Base-by-base conservation (phyloP, 2,888 invertebrate species). In the Agriopis marginaria region DNA sequence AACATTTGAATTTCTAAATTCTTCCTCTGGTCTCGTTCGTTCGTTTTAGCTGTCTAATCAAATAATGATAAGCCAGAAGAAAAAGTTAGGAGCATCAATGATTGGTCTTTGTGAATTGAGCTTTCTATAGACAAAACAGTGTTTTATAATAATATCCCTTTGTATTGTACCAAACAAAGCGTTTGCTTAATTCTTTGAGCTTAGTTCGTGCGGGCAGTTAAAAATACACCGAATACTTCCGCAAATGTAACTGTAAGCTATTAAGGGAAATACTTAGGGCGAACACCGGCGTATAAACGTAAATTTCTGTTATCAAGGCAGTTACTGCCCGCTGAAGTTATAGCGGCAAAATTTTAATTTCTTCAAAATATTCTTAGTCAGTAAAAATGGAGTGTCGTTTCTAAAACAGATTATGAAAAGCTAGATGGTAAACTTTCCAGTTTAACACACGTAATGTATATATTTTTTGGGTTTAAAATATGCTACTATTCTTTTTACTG, bases 271-370 rank as follows among this genome's bases (percentile, higher is more conserved):
- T 67, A 73, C 68, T 70, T 68, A 67, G 72, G 62, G 49, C 66
- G 49, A 71, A 70, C 72, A 72, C 68, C 67, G 70, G 60, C 54
- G 54, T 71, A 74, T 77, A 77, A 76, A 74, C 76, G 71, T 76
- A 77, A 76, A 77, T 77, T 73, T 69, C 60, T 73, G 75, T 74
- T 77, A 77, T 77, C 76, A 73, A 70, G 62, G 67, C 73, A 70
- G 71, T 72, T 51, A 72, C 72, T 66, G 71, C 65, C 54, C 58
- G 58, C 66, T 62, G 42, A 72, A 72, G 71, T 73, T 73, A 75
- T 70, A 69, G 70, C 70, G 63, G 67, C 70, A 66, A 75, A 76
- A 77, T 73, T 75, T 76, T 74, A 76, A 77, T 76, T 76, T 67
- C 75, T 70, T 68, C 70, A 67, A 73, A 75, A 76, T 74, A 77